Conservation (phyloP, 2,113 vertebrate species). For the Sula dactylatra region DNA sequence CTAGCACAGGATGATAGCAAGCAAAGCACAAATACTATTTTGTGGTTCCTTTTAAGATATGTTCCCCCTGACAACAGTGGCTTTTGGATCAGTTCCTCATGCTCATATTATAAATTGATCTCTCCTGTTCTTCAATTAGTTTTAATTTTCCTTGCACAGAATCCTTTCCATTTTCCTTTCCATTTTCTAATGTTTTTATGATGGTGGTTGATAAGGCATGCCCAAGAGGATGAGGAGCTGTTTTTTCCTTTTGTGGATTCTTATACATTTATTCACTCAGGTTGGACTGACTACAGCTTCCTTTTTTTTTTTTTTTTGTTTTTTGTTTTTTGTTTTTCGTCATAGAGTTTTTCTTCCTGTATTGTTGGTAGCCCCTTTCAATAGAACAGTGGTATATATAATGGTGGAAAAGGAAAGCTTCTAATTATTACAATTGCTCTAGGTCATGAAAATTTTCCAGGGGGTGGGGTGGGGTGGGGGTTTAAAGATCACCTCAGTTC, state of each 20-base stretch:
- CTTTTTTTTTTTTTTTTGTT: too few species aligned
- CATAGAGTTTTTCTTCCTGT: neutral
- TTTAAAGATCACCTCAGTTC: neutral
- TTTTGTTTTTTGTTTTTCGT: neutral
- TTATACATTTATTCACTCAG: neutral
- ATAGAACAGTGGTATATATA: neutral
- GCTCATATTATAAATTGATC: neutral
- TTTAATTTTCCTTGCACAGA: neutral
- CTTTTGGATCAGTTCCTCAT: neutral
- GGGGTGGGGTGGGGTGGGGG: accelerated
- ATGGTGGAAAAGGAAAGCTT: neutral
- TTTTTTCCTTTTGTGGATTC: neutral
- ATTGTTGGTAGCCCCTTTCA: neutral
- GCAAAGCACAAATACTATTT: neutral
- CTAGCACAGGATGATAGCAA: neutral
- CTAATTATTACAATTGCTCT: neutral
- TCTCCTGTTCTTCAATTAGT: neutral
- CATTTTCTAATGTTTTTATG: neutral
- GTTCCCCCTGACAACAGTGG: neutral
- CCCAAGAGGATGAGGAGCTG: neutral
- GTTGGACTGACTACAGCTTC: neutral
- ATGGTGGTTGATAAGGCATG: neutral
- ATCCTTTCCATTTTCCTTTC: neutral
- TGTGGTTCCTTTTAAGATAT: neutral
- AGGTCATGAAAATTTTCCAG: neutral